Conservation (phyloP, 2,888 invertebrate genomes). For the Nomada fucata region DNA sequence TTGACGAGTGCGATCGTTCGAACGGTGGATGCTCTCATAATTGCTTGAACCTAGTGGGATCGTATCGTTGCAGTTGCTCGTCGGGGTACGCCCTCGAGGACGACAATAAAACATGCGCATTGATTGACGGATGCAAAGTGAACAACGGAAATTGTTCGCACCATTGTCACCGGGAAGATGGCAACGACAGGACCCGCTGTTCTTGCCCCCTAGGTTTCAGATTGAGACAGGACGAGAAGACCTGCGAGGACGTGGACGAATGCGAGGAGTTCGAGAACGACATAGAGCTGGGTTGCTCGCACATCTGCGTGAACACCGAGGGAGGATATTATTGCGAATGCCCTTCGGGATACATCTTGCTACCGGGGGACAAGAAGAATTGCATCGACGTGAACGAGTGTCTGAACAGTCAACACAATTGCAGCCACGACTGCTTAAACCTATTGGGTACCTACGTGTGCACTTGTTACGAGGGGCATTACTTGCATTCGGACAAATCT, state of each 20-base stretch:
- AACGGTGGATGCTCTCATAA: conserved; percentile 86
- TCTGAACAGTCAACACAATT: conserved; percentile 74
- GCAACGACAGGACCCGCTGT: conserved; percentile 83
- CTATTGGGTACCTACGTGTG: conserved; percentile 82
- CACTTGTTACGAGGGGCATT: conserved; percentile 78
- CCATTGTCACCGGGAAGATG: conserved; percentile 84
- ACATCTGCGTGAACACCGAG: conserved; percentile 85
- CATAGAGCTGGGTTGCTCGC: conserved; percentile 81
- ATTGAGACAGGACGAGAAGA: conserved; percentile 81
- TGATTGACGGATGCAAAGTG: conserved; percentile 77
- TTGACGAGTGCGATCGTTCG: conserved; percentile 84
- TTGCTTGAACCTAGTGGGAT: conserved; percentile 83
- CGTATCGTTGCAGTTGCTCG: conserved; percentile 84
- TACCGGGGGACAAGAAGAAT: conserved; percentile 81
- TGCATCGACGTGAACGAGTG: conserved; percentile 85
- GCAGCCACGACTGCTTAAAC: conserved; percentile 78
- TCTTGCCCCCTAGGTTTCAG: conserved; percentile 85
- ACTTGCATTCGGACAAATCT: conserved; percentile 77
- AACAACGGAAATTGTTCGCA: conserved; percentile 84
- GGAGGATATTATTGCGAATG: conserved; percentile 86
- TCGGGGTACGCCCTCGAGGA: conserved; percentile 78
- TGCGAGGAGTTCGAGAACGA: conserved; percentile 81
- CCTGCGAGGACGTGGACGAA: conserved; percentile 82
- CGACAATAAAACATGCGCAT: conserved; percentile 74
- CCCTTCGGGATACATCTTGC: conserved; percentile 83